These are phyloP conservation scores for Trematomus bernacchii DNA, from an alignment of 2,797 vertebrate genomes.

Conservation along the genomic window DNA sequence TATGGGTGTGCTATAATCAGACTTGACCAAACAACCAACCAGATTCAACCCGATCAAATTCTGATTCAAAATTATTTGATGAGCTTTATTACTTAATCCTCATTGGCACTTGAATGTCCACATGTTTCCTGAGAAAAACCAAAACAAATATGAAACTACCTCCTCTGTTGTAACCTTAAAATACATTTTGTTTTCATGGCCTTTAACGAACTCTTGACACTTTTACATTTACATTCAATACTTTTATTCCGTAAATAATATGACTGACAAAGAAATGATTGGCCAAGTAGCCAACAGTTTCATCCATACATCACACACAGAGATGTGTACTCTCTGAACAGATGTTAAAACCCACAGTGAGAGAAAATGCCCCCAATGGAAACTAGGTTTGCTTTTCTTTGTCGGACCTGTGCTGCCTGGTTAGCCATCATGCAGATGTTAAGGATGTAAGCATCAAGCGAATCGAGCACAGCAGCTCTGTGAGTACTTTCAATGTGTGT, in stretches of 20 bases:
- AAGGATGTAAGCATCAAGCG: not conserved
- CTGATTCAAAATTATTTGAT: not conserved
- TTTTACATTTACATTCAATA: not conserved
- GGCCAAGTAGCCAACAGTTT: not conserved
- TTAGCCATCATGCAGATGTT: slow-evolving; percentile 20
- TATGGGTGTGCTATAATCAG: not conserved
- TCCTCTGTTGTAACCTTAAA: not conserved
- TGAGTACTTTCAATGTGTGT: slow-evolving; percentile 13
- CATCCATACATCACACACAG: not conserved
- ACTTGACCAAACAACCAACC: not conserved
- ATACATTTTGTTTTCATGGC: not conserved
- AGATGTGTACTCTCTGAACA: not conserved
- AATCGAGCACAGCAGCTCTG: slow-evolving; percentile 12
- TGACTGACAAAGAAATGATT: not conserved
- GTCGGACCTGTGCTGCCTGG: not conserved
- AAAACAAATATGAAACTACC: slow-evolving; percentile 9
- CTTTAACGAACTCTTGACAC: not conserved
- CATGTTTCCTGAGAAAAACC: not conserved
- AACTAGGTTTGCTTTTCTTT: slow-evolving; percentile 1
- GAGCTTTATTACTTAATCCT: not conserved
- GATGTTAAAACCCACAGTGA: not conserved
- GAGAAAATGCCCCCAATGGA: slow-evolving; percentile 8
- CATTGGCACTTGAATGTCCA: not conserved
- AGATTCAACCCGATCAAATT: slow-evolving; percentile 2
- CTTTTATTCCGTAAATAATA: not conserved